These are phyloP conservation scores for Sinocyclocheilus anshuiensis DNA, from an alignment of 2,113 vertebrate species.

Conservation along the genomic window DNA sequence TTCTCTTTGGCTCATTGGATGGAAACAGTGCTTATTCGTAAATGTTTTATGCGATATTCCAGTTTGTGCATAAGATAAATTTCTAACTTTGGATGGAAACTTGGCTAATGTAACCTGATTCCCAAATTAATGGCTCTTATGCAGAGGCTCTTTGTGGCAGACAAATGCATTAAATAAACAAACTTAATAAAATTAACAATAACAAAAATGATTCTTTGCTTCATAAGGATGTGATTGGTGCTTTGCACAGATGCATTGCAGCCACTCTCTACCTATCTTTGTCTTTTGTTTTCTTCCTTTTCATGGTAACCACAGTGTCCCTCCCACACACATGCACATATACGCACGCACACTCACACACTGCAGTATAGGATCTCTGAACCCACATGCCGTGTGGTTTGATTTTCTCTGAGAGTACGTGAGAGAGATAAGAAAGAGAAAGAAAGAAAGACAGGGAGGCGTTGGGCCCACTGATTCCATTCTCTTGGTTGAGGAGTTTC, in stretches of 20 bases:
- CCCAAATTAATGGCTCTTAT: no score
- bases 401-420: slow-evolving; percentile 11
- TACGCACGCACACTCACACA: slow-evolving; percentile 25
- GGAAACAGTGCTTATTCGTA: no score
- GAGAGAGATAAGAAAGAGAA: slow-evolving; percentile 21
- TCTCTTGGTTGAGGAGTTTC: slow-evolving; percentile 49
- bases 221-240: slow-evolving; percentile 4
- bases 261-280: slow-evolving; percentile 24
- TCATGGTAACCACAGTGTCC: slow-evolving; percentile 38
- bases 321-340: slow-evolving; percentile 22
- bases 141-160: no score
- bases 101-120: no score
- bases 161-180: no score
- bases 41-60: no score
- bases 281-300: slow-evolving; percentile 27
- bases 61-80: no score
- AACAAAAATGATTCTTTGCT: background rate
- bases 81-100: no score
- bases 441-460: slow-evolving; percentile 8
- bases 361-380: slow-evolving; percentile 34
- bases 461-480: slow-evolving; percentile 24
- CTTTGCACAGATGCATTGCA: slow-evolving; percentile 27
- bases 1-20: no score
- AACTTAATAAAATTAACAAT: background rate
- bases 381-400: slow-evolving; percentile 40